Base-by-base conservation (phyloP, 2,888 invertebrate genomes). In the Carpatolechia fugitivella region DNA sequence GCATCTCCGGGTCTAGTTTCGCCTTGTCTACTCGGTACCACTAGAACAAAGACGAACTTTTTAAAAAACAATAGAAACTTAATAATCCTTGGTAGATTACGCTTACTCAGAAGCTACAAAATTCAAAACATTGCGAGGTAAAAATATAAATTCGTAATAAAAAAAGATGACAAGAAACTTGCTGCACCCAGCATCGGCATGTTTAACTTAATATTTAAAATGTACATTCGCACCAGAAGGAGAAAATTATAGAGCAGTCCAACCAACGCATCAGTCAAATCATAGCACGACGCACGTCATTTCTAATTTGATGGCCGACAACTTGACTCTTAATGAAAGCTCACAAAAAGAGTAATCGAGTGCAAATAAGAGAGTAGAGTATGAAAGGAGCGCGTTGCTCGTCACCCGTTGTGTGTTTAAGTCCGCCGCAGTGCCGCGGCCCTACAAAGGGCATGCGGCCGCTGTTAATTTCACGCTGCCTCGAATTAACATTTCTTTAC, bases 11-110 rank as follows among this genome's bases (percentile, higher is more conserved):
- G 31, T 91, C 90, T 44, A 95, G 71, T 14, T 82, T 78, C 33
- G 76, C 85, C 55, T 91, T 80, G 73, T 95, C 91, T 57, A 94
- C 92, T 33, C 85, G 87, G 81, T 96, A 96, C 96, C 95, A 96
- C 95, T 95, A 90, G 0, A 85, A 87, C 72, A 76, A 76, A 57
- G 31, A 1, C 8, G 5, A n/a, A n/a, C n/a, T n/a, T n/a, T n/a
- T n/a, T n/a, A n/a, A n/a, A n/a, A n/a, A n/a, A n/a, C n/a, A n/a
- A n/a, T n/a, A n/a, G n/a, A n/a, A n/a, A n/a, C n/a, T n/a, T n/a
- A n/a, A n/a, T n/a, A n/a, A n/a, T n/a, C n/a, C n/a, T n/a, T n/a
- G n/a, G n/a, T n/a, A n/a, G n/a, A n/a, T n/a, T n/a, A n/a, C n/a
- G n/a, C n/a, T n/a, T n/a, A n/a, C n/a, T n/a, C n/a, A n/a, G n/a